phyloP scores from a whole-genome alignment of 2,888 invertebrate genomes.

The Synanthedon formicaeformis region DNA sequence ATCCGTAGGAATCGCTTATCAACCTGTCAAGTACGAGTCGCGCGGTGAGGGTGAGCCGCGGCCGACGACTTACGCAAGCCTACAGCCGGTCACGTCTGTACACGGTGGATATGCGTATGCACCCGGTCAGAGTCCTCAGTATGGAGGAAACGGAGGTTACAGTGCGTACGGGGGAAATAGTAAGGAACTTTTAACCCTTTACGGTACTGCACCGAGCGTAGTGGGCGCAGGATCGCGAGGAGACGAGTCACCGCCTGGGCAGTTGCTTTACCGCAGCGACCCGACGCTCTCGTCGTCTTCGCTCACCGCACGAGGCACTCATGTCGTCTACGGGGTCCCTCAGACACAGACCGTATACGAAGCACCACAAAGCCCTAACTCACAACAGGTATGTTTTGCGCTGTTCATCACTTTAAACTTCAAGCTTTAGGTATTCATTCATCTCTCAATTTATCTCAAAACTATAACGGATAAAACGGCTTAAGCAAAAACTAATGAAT shows the following conservation, averaged over 20 bases:
- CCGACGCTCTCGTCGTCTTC: slow-evolving; percentile 76
- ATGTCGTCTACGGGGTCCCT: slow-evolving; percentile 58
- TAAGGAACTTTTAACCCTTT: slow-evolving; percentile 36
- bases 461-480: too few species aligned
- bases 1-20: slow-evolving; percentile 49
- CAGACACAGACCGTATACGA: slow-evolving; percentile 64
- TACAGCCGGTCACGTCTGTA: slow-evolving; percentile 73
- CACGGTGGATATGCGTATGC: slow-evolving; percentile 48
- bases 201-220: slow-evolving; percentile 40
- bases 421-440: too few species aligned
- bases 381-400: slow-evolving; percentile 54
- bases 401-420: too few species aligned
- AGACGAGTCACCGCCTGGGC: slow-evolving; percentile 67
- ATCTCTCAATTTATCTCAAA: too few species aligned
- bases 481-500: too few species aligned
- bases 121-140: slow-evolving; percentile 39
- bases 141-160: slow-evolving; percentile 24
- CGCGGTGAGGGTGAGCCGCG: slow-evolving; percentile 44
- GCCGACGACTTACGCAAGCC: slow-evolving; percentile 71
- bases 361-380: slow-evolving; percentile 68
- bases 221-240: slow-evolving; percentile 32
- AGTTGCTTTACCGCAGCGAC: slow-evolving; percentile 74
- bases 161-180: slow-evolving; percentile 23
- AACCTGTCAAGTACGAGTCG: slow-evolving; percentile 60
- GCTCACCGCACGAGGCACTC: slow-evolving; percentile 61